A percentile compares a stretch with the other conserved stretches of the same genome.
Evolutionary conservation across 2,797 vertebrate species (phyloP).

Genomic region (Hyperoplus lanceolatus): DNA sequence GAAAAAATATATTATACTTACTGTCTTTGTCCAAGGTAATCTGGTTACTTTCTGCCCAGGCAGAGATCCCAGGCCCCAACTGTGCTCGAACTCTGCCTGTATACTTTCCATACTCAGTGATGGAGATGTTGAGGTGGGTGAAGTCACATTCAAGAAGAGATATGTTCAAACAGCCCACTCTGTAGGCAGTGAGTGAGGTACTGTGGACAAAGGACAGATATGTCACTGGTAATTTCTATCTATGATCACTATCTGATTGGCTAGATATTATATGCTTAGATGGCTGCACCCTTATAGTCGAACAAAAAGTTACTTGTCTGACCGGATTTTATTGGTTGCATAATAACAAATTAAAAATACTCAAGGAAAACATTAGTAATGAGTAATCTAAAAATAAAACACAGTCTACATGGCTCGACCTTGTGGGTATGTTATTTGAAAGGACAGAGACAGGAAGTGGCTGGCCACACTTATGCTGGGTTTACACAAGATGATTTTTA

Average conservation of each 20-base stretch:
- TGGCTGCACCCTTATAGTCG: too few relatives aligned
- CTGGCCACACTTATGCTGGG: too few relatives aligned
- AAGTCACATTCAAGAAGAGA: conserved; percentile 70
- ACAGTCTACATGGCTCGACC: too few relatives aligned
- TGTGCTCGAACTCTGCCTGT: conserved; percentile 53
- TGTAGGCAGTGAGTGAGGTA: rapidly evolving
- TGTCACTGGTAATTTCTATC: neutral
- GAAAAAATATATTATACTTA: conserved; percentile 57
- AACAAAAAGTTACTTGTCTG: too few relatives aligned
- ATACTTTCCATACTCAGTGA: conserved; percentile 61
- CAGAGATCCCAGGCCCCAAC: conserved; percentile 55
- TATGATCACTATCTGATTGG: neutral
- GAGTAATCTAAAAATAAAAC: too few relatives aligned
- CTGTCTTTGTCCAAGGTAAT: conserved; percentile 66
- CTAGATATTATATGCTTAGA: too few relatives aligned
- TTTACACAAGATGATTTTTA: too few relatives aligned
- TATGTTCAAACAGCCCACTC: conserved; percentile 47
- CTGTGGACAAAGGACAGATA: conserved; percentile 44
- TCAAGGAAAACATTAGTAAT: too few relatives aligned
- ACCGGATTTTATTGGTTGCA: too few relatives aligned
- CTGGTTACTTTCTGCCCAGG: conserved; percentile 62
- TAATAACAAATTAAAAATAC: too few relatives aligned
- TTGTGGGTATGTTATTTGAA: too few relatives aligned
- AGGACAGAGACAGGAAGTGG: too few relatives aligned
- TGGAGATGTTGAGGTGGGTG: neutral